Percentiles rank a stretch among this genome's conserved stretches.
phyloP scores from a whole-genome alignment of 2,888 invertebrate genomes.

The Eupithecia dodoneata region DNA sequence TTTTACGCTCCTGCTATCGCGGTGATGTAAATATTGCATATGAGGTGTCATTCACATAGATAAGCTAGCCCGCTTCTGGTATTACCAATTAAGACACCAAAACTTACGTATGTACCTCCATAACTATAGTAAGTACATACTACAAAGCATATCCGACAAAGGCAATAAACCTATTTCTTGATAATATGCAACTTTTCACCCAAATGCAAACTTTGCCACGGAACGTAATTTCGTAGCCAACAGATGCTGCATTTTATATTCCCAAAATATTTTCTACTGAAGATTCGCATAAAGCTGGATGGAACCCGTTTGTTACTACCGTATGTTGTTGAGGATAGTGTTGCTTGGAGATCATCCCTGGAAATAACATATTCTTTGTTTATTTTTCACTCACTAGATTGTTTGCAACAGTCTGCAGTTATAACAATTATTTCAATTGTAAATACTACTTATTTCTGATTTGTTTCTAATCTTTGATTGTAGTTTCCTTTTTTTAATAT shows the following conservation, averaged over 20 bases:
- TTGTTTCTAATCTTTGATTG: too few species aligned
- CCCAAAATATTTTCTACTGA: conserved; percentile 12
- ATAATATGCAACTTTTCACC: conserved; percentile 24
- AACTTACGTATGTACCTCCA: background rate
- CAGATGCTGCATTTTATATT: conserved; percentile 27
- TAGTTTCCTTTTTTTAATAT: too few species aligned
- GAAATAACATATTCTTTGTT: background rate
- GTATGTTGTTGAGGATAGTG: background rate
- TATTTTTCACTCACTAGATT: background rate
- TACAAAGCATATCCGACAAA: background rate
- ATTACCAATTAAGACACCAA: background rate
- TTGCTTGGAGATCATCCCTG: background rate
- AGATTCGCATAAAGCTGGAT: conserved; percentile 11
- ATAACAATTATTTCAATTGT: too few species aligned
- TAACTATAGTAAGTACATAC: background rate
- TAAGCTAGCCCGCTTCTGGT: too few species aligned
- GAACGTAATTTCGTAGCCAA: conserved; percentile 27
- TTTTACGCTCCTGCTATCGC: too few species aligned
- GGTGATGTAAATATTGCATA: too few species aligned
- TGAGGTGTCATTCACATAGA: too few species aligned
- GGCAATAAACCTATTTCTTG: conserved; percentile 8
- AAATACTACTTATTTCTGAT: too few species aligned
- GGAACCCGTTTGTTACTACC: background rate
- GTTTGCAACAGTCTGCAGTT: too few species aligned
- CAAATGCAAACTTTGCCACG: conserved; percentile 18